These are phyloP conservation scores for Tridacna gigas DNA, from an alignment of 2,888 invertebrate genomes.

Conservation along the genomic window DNA sequence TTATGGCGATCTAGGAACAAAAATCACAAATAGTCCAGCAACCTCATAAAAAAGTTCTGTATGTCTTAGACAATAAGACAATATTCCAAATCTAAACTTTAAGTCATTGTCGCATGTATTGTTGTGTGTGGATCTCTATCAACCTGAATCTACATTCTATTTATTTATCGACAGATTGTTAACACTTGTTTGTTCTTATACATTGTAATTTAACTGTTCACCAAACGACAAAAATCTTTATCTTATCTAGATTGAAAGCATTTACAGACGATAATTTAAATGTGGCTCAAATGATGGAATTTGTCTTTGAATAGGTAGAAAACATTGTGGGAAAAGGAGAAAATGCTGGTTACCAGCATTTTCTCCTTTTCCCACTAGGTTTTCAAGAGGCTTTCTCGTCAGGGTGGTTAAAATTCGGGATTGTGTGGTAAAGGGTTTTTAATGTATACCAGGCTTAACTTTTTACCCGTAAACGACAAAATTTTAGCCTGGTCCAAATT, in stretches of 20 bases:
- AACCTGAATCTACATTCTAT: constrained; percentile 6
- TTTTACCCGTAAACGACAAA: background rate
- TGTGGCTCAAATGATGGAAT: background rate
- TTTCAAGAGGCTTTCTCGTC: background rate
- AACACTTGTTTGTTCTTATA: constrained; percentile 27
- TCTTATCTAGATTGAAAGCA: background rate
- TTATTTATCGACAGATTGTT: constrained; percentile 19
- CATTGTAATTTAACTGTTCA: background rate
- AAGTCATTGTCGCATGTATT: constrained; percentile 13
- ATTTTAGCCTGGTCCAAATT: background rate
- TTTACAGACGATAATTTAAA: background rate
- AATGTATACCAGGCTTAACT: no score
- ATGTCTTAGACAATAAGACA: no score
- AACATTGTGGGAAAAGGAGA: background rate
- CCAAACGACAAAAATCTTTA: background rate
- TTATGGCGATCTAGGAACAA: no score
- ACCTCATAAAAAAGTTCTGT: no score
- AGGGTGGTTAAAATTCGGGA: background rate
- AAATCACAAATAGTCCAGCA: no score
- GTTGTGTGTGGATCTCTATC: background rate
- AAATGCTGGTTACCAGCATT: background rate
- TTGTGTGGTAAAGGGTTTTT: background rate
- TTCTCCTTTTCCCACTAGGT: background rate
- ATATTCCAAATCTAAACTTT: background rate
- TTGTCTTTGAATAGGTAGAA: background rate